Evolutionary conservation across 2,797 vertebrate genomes (phyloP).

Genomic region (Chelonia mydas): DNA sequence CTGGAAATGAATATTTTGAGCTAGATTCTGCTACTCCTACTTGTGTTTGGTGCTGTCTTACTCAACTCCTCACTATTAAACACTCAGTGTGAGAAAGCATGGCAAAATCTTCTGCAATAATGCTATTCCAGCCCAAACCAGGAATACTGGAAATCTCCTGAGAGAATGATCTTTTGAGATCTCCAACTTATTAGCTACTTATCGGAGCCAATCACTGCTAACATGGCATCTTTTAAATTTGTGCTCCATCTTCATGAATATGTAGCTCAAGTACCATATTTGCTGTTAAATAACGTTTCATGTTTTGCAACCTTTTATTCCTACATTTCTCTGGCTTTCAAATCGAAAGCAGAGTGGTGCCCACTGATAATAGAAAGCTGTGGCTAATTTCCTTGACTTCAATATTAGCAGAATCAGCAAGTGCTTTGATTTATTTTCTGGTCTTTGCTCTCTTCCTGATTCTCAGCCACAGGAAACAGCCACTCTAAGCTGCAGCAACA

Average conservation of each 20-base stretch:
- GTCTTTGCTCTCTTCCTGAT: constrained; percentile 18
- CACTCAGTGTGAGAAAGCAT: background rate
- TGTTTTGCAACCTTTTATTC: background rate
- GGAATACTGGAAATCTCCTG: background rate
- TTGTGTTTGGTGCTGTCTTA: background rate
- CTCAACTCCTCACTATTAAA: background rate
- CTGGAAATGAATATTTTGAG: background rate
- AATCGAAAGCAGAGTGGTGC: background rate
- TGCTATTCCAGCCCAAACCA: background rate
- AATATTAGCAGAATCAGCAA: constrained; percentile 62
- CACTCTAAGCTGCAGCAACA: background rate
- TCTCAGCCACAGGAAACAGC: background rate
- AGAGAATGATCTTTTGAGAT: background rate
- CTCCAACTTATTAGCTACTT: background rate
- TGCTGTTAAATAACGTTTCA: background rate
- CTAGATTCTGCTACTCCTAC: background rate
- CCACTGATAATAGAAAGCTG: constrained; percentile 14
- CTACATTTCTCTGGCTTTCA: background rate
- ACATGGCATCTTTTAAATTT: background rate
- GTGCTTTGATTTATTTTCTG: constrained; percentile 14
- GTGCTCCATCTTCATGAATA: background rate
- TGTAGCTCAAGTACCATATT: background rate
- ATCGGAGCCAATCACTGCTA: background rate
- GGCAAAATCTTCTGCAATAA: background rate
- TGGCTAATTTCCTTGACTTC: constrained; percentile 66